A percentile compares a stretch with the other conserved stretches of the same genome.
These are phyloP conservation scores for Galerucella pusilla DNA, from an alignment of 2,888 invertebrate species.

Conservation along the genomic window DNA sequence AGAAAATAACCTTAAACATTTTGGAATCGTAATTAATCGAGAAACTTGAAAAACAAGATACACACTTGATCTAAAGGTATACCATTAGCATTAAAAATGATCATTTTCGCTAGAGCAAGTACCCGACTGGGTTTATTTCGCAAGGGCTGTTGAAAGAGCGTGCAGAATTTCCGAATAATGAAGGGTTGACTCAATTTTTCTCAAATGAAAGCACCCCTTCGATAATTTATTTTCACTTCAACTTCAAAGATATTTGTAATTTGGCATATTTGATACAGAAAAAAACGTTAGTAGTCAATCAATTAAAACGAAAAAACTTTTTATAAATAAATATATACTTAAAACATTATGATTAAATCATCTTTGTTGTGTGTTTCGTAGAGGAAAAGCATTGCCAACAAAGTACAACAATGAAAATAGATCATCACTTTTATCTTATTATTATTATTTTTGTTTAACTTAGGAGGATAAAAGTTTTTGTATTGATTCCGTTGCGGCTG, in stretches of 20 bases:
- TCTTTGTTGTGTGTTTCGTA: constrained; percentile 10
- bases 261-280: constrained; percentile 7
- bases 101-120: constrained; percentile 79
- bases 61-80: constrained; percentile 77
- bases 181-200: not conserved
- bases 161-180: constrained; percentile 75
- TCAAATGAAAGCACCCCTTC: too few species aligned
- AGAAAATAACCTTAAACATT: too few species aligned
- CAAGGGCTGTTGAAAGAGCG: constrained; percentile 73
- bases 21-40: not conserved
- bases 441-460: constrained; percentile 5
- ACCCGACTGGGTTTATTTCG: constrained; percentile 73
- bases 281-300: constrained; percentile 16
- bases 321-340: constrained; percentile 27
- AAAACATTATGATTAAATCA: constrained; percentile 17
- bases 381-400: not conserved
- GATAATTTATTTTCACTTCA: not conserved
- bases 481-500: constrained; percentile 59
- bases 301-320: constrained; percentile 10
- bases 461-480: constrained; percentile 49
- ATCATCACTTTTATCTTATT: not conserved
- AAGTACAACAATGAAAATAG: constrained; percentile 18
- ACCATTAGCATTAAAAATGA: constrained; percentile 71
- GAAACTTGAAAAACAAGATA: constrained; percentile 15
- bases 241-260: constrained; percentile 26